Percentiles rank a stretch among this genome's conserved stretches.
phyloP scores from a whole-genome alignment of 2,113 vertebrate genomes.

The Erpornis zantholeuca region DNA sequence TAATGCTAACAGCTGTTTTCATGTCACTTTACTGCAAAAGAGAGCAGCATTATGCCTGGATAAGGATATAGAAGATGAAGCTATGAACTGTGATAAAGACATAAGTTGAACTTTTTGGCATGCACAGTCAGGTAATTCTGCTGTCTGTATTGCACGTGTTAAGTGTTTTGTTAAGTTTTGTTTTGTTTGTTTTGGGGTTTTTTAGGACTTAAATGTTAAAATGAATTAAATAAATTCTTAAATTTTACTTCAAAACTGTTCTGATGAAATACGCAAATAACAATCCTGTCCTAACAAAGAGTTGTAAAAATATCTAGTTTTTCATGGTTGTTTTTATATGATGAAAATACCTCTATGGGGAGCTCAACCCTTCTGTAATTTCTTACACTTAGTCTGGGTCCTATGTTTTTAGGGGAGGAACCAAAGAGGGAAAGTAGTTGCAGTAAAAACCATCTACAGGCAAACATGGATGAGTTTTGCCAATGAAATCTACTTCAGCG shows the following conservation, averaged over 20 bases:
- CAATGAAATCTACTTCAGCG: neutral
- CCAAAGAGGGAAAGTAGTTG: neutral
- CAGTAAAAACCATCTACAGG: neutral
- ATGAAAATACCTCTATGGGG: neutral
- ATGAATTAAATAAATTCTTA: neutral
- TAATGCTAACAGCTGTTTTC: neutral
- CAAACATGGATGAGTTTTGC: neutral
- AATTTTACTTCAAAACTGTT: neutral
- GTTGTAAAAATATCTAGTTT: neutral
- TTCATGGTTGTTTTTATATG: neutral
- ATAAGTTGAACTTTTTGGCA: neutral
- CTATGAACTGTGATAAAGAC: neutral
- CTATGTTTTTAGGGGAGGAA: neutral
- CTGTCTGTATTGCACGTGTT: neutral
- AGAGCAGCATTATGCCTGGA: neutral
- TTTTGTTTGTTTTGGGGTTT: neutral
- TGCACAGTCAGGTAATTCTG: neutral
- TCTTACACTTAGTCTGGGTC: neutral
- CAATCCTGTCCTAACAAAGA: neutral
- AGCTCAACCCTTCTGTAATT: neutral
- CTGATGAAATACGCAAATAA: neutral
- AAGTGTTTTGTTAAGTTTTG: neutral
- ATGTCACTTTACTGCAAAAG: neutral
- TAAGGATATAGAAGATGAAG: neutral
- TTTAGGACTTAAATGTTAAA: neutral